These are phyloP conservation scores for Lithophane ornitopus DNA, from an alignment of 2,888 invertebrate species.

Conservation along the genomic window DNA sequence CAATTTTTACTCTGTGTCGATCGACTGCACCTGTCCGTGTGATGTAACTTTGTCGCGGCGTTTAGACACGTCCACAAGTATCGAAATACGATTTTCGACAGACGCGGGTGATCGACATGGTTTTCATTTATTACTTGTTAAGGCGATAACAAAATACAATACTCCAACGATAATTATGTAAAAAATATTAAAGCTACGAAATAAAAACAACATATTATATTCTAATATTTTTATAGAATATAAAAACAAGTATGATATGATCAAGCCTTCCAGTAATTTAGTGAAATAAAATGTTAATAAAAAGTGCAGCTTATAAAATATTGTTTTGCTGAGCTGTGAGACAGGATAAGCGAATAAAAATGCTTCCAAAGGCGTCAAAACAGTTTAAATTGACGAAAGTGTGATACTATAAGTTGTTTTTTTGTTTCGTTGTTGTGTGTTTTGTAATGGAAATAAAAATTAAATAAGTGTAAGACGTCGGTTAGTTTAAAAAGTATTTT, in stretches of 20 bases:
- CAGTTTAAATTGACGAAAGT: conserved; percentile 85
- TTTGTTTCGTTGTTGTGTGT: conserved; percentile 90
- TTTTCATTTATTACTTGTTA: conserved; percentile 77
- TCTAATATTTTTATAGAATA: conserved; percentile 91
- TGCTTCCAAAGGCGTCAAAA: conserved; percentile 87
- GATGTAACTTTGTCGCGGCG: conserved; percentile 78
- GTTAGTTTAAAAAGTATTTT: conserved; percentile 78
- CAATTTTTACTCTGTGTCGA: conserved; percentile 73
- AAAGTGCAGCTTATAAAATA: conserved; percentile 85
- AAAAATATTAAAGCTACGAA: conserved; percentile 82
- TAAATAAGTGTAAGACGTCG: conserved; percentile 82
- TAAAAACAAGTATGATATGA: conserved; percentile 88
- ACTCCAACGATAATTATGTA: conserved; percentile 87
- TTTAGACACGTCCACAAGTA: conserved; percentile 71
- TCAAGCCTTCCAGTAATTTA: conserved; percentile 91
- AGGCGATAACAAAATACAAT: conserved; percentile 83
- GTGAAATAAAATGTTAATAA: conserved; percentile 80
- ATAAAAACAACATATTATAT: conserved; percentile 83
- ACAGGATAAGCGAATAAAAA: conserved; percentile 80
- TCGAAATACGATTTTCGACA: conserved; percentile 26
- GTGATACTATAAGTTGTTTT: conserved; percentile 89
- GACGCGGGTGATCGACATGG: conserved; percentile 71
- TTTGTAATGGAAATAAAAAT: conserved; percentile 84
- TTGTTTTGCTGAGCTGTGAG: conserved; percentile 87
- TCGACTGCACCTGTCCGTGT: conserved; percentile 70